Evolutionary conservation across 2,113 vertebrate species (phyloP), one percentile per base, ranked within the genome.

Genomic region (Copsychus sechellarum): DNA sequence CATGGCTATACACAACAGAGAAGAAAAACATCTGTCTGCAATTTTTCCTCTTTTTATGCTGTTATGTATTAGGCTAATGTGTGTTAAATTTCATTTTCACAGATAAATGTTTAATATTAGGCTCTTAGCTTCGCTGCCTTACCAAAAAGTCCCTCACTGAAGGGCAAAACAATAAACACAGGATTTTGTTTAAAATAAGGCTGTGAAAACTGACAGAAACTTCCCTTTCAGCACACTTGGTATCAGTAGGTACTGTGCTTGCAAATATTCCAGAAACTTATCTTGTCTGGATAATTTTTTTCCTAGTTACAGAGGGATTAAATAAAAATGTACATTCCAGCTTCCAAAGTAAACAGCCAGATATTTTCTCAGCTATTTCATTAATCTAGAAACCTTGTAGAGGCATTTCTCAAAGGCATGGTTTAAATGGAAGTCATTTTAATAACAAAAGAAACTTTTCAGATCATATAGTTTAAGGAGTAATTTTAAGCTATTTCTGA

Each of bases 371-470:
- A 84, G 45, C 29, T 66, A 62, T 33, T 62, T 95, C 50, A 81
- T 92, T 90, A 93, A 79, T 45, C 7, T 48, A 83, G 43, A 95
- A 84, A 92, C 3, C 15, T 53, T 57, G 23, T 16, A 69, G 34
- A 81, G 62, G 62, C 58, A 65, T 81, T 95, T 81, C 66, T 93
- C 31, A 61, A 86, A 90, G 15, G n/a, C 22, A 31, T 24, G 14
- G 43, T 79, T 94, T 76, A 88, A 95, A 91, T 34, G 22, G 33
- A 72, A 95, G 26, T 40, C 4, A 92, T 82, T 93, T 92, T 47
- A 87, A 92, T 56, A 36, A 86, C 81, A 93, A 74, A 84, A 87
- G 42, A 23, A 77, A 76, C 56, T 36, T 79, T 74, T n/a, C 1
- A 80, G 58, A 92, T 79, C 40, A 28, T 54, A 61, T 67, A 72